phyloP scores from a whole-genome alignment of 2,797 vertebrate species.

The Brotula barbata region DNA sequence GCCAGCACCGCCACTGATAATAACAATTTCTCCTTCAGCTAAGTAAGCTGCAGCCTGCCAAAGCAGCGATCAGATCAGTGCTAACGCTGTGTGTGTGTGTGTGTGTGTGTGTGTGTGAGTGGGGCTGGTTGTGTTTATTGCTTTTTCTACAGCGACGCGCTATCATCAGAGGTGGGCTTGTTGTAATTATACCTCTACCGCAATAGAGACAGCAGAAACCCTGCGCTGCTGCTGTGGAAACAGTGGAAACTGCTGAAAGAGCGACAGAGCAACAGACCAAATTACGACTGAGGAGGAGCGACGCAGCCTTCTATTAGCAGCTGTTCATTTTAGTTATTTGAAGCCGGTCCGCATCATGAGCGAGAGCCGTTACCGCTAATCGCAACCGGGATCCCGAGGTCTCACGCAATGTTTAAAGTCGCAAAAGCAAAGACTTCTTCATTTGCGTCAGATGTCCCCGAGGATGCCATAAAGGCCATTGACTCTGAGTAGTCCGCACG shows the following conservation, averaged over 20 bases:
- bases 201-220: slow-evolving; percentile 56
- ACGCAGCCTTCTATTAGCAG: background rate
- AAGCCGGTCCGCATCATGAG: background rate
- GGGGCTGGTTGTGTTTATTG: slow-evolving; percentile 57
- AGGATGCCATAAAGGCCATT: slow-evolving; percentile 27
- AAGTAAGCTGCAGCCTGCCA: slow-evolving; percentile 49
- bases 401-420: slow-evolving; percentile 1
- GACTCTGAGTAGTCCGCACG: slow-evolving; percentile 11
- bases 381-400: background rate
- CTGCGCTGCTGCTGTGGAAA: slow-evolving; percentile 55
- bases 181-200: slow-evolving; percentile 69
- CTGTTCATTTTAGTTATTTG: slow-evolving; percentile 11
- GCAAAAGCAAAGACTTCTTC: background rate
- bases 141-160: slow-evolving; percentile 58
- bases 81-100: slow-evolving; percentile 39
- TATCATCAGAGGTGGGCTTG: slow-evolving; percentile 68
- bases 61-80: slow-evolving; percentile 60
- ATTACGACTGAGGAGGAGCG: background rate
- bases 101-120: background rate
- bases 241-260: slow-evolving; percentile 47
- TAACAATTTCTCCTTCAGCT: slow-evolving; percentile 62
- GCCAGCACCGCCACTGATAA: slow-evolving; percentile 49
- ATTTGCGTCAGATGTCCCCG: slow-evolving; percentile 15
- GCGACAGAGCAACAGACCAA: slow-evolving; percentile 13
- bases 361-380: slow-evolving; percentile 6